Evolutionary conservation across 1,140 invertebrate species (phyloP), one percentile per base, ranked within the genome.

Genomic region (Trypoxylus dichotomus): DNA sequence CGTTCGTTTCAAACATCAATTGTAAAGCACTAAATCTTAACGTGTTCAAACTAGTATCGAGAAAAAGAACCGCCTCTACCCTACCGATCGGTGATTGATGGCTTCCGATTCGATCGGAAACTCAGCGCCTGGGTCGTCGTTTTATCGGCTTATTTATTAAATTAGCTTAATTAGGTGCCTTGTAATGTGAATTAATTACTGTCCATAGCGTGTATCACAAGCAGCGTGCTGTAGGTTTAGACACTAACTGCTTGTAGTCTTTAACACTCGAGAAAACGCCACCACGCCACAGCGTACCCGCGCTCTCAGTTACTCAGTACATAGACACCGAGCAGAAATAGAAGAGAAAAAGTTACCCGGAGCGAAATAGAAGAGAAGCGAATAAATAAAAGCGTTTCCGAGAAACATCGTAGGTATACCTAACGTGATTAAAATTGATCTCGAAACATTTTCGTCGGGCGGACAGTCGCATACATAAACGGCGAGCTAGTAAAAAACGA

Each of bases 111-210:
- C 41, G 63, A 63, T 80, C 77, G 27, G 37, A 74, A 43, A 78
- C 74, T 8, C 47, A 54, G 15, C 47, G 19, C 32, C 7, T 54
- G 47, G 27, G 29, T 10, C 21, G 24, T 74, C 74, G 80, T 79
- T 82, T 79, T 78, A 81, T 81, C 77, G 77, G 78, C 74, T 71
- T 77, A 78, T 78, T 82, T 79, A 80, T 77, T 80, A 79, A 82
- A 80, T 82, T 79, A 79, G 79, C 76, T 82, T 82, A 82, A 82
- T 82, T 82, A 80, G 78, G 77, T 82, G 79, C 77, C 79, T 78
- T 80, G 81, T 82, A 82, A 82, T 80, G 79, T 81, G 79, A 82
- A 82, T 82, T 82, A 82, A 82, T 80, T 82, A 82, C 76, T 77
- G 79, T 80, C 79, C 77, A 78, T 82, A 79, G 80, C 80, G 80